These are phyloP conservation scores for Zoroaster sp. DNA, from an alignment of 53 echinoderm and acorn worm species.

Conservation along the genomic window DNA sequence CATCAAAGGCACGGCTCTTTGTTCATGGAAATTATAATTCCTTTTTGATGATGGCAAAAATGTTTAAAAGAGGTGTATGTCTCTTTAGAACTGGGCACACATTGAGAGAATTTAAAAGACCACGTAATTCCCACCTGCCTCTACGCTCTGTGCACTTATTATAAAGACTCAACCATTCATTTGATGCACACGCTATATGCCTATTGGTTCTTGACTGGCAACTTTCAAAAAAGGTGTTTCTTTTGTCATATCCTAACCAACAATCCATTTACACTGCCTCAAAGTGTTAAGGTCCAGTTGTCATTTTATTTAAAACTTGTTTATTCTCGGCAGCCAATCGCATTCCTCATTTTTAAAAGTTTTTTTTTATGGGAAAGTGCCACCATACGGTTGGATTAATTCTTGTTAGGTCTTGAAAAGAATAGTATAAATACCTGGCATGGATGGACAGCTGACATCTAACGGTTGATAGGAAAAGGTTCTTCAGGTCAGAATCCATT, in stretches of 20 bases:
- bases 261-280: background rate
- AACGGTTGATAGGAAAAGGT: background rate
- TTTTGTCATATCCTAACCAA: background rate
- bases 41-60: background rate
- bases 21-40: background rate
- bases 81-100: background rate
- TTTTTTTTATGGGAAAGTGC: background rate
- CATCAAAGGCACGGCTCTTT: no score
- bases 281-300: background rate
- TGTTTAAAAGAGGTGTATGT: background rate
- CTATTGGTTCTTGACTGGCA: conserved; percentile 1
- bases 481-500: background rate
- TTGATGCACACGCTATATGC: background rate
- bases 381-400: background rate
- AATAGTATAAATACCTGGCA: background rate
- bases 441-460: background rate
- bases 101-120: background rate
- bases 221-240: background rate
- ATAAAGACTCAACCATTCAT: background rate
- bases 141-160: conserved; percentile 1
- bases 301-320: background rate
- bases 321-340: background rate
- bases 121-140: conserved; percentile 13
- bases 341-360: background rate
- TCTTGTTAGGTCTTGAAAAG: background rate